phyloP scores from a whole-genome alignment of 1,140 invertebrate species.

The Tetramorium simillimum region DNA sequence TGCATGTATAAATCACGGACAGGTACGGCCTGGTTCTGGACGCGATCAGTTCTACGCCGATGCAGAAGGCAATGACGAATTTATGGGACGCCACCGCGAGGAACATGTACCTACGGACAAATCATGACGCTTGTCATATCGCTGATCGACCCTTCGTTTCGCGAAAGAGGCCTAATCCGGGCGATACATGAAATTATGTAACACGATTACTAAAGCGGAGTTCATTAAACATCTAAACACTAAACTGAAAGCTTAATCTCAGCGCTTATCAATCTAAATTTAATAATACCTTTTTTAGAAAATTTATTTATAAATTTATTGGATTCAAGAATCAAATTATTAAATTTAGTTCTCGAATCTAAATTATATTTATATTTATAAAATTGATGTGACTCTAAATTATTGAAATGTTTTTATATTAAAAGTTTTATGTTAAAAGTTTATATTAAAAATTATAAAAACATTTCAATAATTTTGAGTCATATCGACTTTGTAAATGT shows the following conservation, averaged over 20 bases:
- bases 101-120: conserved; percentile 89
- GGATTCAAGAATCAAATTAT: not conserved
- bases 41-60: conserved; percentile 92
- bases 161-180: not conserved
- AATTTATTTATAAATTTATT: not conserved
- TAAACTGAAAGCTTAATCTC: not conserved
- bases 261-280: not conserved
- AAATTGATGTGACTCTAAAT: not conserved
- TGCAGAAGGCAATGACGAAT: conserved; percentile 95
- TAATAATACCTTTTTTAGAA: not conserved
- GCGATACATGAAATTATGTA: not conserved
- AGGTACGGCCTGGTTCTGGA: conserved; percentile 88
- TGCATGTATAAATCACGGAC: conserved; percentile 89
- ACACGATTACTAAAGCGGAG: not conserved
- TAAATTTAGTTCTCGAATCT: not conserved
- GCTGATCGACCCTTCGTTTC: not conserved
- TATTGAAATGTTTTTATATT: not conserved
- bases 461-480: too few species aligned
- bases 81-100: conserved; percentile 95
- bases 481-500: too few species aligned
- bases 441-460: not conserved
- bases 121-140: conserved; percentile 1
- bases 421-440: not conserved
- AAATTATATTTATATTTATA: not conserved
- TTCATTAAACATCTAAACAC: not conserved